Base-by-base conservation (phyloP, 2,113 vertebrate genomes). In the Plecturocebus donacophilus region DNA sequence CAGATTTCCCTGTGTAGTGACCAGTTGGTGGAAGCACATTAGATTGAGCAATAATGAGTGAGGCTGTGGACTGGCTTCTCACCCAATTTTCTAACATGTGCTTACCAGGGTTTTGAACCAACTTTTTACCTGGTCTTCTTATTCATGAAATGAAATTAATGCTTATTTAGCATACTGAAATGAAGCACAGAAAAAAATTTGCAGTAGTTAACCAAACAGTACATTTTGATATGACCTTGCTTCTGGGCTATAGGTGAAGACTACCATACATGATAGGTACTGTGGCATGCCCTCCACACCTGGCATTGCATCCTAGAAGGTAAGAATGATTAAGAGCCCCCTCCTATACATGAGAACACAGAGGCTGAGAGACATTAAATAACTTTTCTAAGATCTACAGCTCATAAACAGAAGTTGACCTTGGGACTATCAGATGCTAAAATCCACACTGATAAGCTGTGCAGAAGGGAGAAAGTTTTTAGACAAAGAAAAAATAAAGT, bases 341-440 rank as follows among this genome's bases (percentile, higher is more conserved):
- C 16, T 19, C 12, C 1, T 3, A 7, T 2, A 38, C 5, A 27
- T 8, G 32, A 71, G 42, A 64, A 79, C 54, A 58, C 1, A 0
- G 7, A 68, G 14, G 7, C 47, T 47, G 11, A 47, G 61, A 68
- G 23, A 14, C 3, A 1, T 35, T 82, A 70, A 87, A 25, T 77
- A 45, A 71, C 20, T 71, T 84, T 8, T 6, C 30, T 23, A 92
- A 88, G 23, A 61, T 38, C n/a, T 8, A 16, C 5, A 61, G 1
- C 14, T 88, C 77, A 68, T 71, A 35, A 80, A 45, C 73, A n/a
- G 25, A 86, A 75, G 5, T 42, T 73, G 27, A 88, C 35, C 5
- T 11, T 32, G 81, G 9, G 42, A 27, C 19, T 56, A 35, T 45
- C 61, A 54, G 14, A 25, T 23, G 17, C 45, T 40, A 45, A 54